Base-by-base conservation (phyloP, 1,140 invertebrate genomes). In the Ceratina calcarata region DNA sequence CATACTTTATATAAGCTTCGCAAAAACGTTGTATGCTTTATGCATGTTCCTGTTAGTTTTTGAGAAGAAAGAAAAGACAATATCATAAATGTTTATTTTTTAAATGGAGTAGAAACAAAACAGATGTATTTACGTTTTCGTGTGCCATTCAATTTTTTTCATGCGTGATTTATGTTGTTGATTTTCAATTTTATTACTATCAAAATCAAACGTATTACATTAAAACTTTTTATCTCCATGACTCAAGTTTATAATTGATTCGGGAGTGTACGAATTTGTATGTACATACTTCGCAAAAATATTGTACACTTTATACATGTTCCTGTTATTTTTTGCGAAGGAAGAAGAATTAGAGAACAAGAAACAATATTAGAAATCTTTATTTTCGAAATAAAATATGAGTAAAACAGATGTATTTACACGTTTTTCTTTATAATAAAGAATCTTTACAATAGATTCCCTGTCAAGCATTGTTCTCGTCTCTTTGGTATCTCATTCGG, bases 401-500 rank as follows among this genome's bases (percentile, higher is more conserved):
- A 51, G 0, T n/a, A 22, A 27, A 18, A 13, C 18, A 16, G 6
- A 45, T 1, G 8, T 20, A 20, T 20, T 8, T 45, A 20, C n/a
- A 60, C 2, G 22, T 20, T 58, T 58, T 58, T 58, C 20, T 58
- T 6, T 58, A 20, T 18, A 55, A 13, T 1, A 37, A 49, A 27
- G 12, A 71, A 64, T n/a, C 0, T 32, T 3, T 4, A 49, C 22
- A 22, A 32, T 1, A 1, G 13, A 24, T 3, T 27, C 22, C 55
- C n/a, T 1, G 2, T 67, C 7, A 53, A 24, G 49, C 65, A 16
- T 80, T 80, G 61, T 27, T 75, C 32, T 22, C 37, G 4, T 1
- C 61, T 51, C 12, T 75, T 18, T 75, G 1, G 55, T 85, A 73
- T 65, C 78, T 85, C 74, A 89, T 84, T 8, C 86, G 83, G 32